phyloP scores from a whole-genome alignment of 1,140 invertebrate genomes.

The Aporrectodea caliginosa region DNA sequence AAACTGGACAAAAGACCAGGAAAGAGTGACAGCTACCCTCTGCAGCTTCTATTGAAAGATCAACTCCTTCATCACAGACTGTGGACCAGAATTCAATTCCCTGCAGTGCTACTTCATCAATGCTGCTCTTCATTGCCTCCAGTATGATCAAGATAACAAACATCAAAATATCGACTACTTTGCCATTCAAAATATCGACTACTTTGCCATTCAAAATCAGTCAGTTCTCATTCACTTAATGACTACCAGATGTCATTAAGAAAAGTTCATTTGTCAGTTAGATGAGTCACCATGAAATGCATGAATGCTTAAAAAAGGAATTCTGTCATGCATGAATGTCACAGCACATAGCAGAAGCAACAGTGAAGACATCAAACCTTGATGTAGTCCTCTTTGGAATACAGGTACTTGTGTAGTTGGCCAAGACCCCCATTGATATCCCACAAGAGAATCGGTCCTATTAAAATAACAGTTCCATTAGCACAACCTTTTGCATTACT shows the following conservation, averaged over 20 bases:
- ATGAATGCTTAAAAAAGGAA: too few relatives aligned
- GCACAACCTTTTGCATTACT: too few relatives aligned
- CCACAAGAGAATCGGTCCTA: conserved; percentile 92
- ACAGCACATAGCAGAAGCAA: too few relatives aligned
- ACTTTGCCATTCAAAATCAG: neutral
- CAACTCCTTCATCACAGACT: conserved; percentile 98
- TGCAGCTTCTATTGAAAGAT: conserved; percentile 86
- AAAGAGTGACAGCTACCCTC: too few relatives aligned
- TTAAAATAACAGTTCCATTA: conserved; percentile 92
- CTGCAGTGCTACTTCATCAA: conserved; percentile 92
- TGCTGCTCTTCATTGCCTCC: conserved; percentile 95
- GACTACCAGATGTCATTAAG: too few relatives aligned
- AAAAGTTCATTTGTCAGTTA: too few relatives aligned
- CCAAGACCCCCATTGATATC: conserved; percentile 97
- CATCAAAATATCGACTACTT: too few relatives aligned
- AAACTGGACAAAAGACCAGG: too few relatives aligned
- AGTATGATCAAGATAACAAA: conserved; percentile 73
- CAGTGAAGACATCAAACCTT: conserved; percentile 66
- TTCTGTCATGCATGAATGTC: too few relatives aligned
- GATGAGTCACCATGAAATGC: too few relatives aligned
- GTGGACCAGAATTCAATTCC: conserved; percentile 99
- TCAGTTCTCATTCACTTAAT: too few relatives aligned
- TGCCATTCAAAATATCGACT: too few relatives aligned
- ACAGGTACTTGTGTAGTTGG: conserved; percentile 97
- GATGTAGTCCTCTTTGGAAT: conserved; percentile 89